phyloP scores from a whole-genome alignment of 92 coral and sea anemone genomes.

The Nematostella vectensis region DNA sequence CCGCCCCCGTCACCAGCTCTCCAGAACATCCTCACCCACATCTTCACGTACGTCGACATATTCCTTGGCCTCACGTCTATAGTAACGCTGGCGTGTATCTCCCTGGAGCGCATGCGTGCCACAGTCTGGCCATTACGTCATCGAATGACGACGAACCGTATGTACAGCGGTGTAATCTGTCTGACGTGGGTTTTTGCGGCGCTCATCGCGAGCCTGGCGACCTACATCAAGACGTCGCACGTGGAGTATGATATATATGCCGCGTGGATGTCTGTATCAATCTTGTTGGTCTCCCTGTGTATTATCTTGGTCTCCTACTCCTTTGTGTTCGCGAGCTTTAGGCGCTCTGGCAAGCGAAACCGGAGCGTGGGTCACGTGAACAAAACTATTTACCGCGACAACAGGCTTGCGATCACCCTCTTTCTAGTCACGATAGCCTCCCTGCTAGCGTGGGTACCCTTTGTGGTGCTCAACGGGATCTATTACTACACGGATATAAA shows the following conservation, averaged over 20 bases:
- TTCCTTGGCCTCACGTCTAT: conserved; percentile 41
- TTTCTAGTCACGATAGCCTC: conserved; percentile 24
- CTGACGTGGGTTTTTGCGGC: conserved; percentile 27
- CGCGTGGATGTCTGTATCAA: conserved; percentile 25
- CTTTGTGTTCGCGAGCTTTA: conserved; percentile 28
- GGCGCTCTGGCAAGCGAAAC: conserved; percentile 3
- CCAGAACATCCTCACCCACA: background rate
- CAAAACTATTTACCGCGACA: conserved; percentile 14
- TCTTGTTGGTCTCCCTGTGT: conserved; percentile 19
- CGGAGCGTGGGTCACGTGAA: conserved; percentile 1
- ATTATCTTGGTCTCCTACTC: conserved; percentile 19
- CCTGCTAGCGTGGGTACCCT: conserved; percentile 26
- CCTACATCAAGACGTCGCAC: conserved; percentile 11
- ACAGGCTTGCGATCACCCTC: conserved; percentile 26
- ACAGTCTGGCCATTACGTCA: conserved; percentile 52
- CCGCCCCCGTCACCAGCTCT: background rate
- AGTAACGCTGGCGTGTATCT: conserved; percentile 30
- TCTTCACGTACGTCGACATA: conserved; percentile 25
- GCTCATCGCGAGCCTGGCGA: conserved; percentile 19
- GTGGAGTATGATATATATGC: conserved; percentile 17
- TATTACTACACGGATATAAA: conserved; percentile 11
- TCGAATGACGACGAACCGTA: conserved; percentile 22
- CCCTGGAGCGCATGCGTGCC: conserved; percentile 46
- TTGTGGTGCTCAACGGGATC: conserved; percentile 20
- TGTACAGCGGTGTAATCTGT: conserved; percentile 12